Evolutionary conservation across 2,888 invertebrate genomes (phyloP).

Genomic region (Pachymerium ferrugineum): DNA sequence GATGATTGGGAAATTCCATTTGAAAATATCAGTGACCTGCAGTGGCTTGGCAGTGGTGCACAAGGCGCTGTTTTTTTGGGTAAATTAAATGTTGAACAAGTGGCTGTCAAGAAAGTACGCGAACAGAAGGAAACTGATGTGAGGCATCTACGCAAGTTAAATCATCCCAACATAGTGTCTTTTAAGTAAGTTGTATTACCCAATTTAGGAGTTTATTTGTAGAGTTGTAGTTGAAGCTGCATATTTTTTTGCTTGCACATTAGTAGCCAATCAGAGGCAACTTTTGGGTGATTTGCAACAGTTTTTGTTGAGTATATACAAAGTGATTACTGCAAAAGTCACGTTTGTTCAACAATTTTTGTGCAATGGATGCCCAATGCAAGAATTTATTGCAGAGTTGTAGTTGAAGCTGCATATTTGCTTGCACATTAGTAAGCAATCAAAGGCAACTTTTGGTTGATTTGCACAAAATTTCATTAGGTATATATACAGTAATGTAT

Average conservation of each 20-base stretch:
- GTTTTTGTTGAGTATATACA: neutral
- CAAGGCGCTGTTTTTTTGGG: conserved; percentile 94
- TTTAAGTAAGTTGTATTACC: conserved; percentile 49
- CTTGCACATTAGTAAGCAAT: no score
- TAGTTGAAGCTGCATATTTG: no score
- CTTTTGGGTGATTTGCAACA: neutral
- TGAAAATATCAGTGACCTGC: conserved; percentile 77
- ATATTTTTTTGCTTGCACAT: no score
- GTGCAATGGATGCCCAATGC: no score
- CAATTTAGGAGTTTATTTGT: no score
- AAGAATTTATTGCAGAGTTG: no score
- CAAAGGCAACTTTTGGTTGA: no score
- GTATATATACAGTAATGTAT: no score
- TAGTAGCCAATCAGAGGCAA: neutral
- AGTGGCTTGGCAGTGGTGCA: conserved; percentile 90
- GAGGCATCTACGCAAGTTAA: conserved; percentile 51
- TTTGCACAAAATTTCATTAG: neutral
- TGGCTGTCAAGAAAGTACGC: conserved; percentile 93
- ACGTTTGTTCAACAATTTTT: no score
- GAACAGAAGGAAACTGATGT: conserved; percentile 78
- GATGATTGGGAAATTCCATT: conserved; percentile 95
- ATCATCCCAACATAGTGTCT: conserved; percentile 50
- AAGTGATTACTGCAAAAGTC: no score
- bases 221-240: no score
- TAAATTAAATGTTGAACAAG: conserved; percentile 63